Evolutionary conservation across 2,113 vertebrate species (phyloP).

Genomic region (Zapus hudsonius): DNA sequence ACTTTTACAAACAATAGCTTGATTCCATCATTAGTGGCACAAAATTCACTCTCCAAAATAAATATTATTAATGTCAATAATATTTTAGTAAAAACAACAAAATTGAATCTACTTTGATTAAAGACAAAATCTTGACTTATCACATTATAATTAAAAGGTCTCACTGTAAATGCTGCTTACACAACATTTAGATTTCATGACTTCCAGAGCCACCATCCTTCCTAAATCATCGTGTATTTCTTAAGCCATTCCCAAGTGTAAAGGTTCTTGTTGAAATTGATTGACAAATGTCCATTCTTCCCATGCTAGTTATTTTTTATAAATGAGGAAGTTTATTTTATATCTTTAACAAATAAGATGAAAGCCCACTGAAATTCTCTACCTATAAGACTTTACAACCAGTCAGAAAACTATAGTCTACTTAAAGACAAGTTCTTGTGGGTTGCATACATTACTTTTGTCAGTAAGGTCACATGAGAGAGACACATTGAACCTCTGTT

Average conservation of each 20-base stretch:
- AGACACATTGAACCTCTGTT: neutral
- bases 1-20: neutral
- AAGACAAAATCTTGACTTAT: no score
- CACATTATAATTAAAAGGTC: neutral
- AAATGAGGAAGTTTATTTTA: neutral
- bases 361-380: neutral
- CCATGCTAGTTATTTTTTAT: neutral
- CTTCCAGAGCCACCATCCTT: neutral
- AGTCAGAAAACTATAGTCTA: neutral
- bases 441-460: neutral
- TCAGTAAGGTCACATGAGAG: neutral
- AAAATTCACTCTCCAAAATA: neutral
- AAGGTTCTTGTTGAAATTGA: neutral
- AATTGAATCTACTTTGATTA: neutral
- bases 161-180: neutral
- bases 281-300: neutral
- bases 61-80: neutral
- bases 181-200: neutral
- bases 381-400: neutral
- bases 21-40: neutral
- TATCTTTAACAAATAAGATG: neutral
- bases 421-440: neutral
- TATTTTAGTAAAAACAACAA: neutral
- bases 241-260: neutral
- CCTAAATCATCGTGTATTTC: neutral